Base-by-base conservation (phyloP, 2,797 vertebrate species). In the Trachurus trachurus region DNA sequence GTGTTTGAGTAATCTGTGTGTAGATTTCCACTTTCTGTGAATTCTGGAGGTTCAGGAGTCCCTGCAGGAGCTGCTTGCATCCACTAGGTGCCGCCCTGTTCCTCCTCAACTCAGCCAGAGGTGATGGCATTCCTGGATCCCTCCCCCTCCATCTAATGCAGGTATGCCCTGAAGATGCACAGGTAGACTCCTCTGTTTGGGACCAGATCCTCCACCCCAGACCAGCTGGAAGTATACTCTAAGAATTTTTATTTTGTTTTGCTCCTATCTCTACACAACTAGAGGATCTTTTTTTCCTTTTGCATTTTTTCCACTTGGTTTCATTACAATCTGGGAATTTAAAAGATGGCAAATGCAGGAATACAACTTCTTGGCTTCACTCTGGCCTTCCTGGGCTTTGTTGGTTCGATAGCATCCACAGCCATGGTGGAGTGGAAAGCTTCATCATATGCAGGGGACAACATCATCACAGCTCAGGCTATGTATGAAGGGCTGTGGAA, bases 401-500 rank as follows among this genome's bases (percentile, higher is more conserved):
- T 98, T 0, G 97, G 96, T 53, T 80, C 95, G 29, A 96, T 99
- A 61, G 93, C 95, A 19, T 96, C 96, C 85, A 97, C 97, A 0
- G 87, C 93, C 76, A 96, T 99, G 96, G 96, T 97, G 58, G 97
- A 99, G 81, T 99, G 98, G 98, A 99, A 97, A 91, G 96, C 96
- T 87, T 97, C 96, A 7, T 97, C 98, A 0, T 98, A 97, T 4
- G 94, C 96, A 0, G 96, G 96, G 50, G 97, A 98, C 90, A 98
- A 97, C 92, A 98, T 99, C 34, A 96, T 99, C 66, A 98, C 97
- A 0, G 97, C 98, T 13, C 97, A 98, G 90, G 96, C 97, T 0
- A 86, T 99, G 88, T 99, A 96, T 42, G 96, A 99, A 80, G 98
- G 98, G 16, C 96, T 99, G 22, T 99, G 98, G 98, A 97, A 96